These are phyloP conservation scores for Drosophila incognita DNA, from an alignment of 2,888 invertebrate species.

Conservation along the genomic window DNA sequence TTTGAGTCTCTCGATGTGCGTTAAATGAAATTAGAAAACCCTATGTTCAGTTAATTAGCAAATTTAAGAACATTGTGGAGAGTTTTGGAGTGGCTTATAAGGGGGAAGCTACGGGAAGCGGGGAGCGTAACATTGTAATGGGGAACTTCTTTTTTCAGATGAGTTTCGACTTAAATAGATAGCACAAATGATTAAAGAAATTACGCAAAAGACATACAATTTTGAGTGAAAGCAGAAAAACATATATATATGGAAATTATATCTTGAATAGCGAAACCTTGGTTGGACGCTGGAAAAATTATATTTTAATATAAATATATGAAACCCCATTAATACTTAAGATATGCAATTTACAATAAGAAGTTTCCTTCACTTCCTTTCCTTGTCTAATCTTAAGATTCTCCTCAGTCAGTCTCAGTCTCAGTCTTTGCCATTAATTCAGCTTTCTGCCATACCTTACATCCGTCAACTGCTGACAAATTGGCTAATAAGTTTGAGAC, in stretches of 20 bases:
- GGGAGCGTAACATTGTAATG: neutral
- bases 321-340: no score
- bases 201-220: neutral
- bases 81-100: slow-evolving; percentile 5
- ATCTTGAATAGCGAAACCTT: neutral
- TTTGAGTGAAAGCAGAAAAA: neutral
- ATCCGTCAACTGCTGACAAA: slow-evolving; percentile 48
- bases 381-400: neutral
- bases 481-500: slow-evolving; percentile 38
- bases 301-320: neutral
- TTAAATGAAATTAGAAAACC: slow-evolving; percentile 82
- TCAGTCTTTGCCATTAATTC: neutral
- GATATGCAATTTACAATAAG: neutral
- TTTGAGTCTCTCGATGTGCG: slow-evolving; percentile 35
- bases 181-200: neutral
- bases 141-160: neutral
- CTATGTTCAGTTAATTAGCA: slow-evolving; percentile 80
- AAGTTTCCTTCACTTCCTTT: neutral
- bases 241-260: neutral
- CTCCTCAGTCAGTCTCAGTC: neutral
- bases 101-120: neutral
- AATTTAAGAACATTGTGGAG: slow-evolving; percentile 61
- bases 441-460: slow-evolving; percentile 2
- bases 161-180: neutral
- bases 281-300: neutral